phyloP scores from a whole-genome alignment of 2,113 vertebrate genomes.

The Rissa tridactyla region DNA sequence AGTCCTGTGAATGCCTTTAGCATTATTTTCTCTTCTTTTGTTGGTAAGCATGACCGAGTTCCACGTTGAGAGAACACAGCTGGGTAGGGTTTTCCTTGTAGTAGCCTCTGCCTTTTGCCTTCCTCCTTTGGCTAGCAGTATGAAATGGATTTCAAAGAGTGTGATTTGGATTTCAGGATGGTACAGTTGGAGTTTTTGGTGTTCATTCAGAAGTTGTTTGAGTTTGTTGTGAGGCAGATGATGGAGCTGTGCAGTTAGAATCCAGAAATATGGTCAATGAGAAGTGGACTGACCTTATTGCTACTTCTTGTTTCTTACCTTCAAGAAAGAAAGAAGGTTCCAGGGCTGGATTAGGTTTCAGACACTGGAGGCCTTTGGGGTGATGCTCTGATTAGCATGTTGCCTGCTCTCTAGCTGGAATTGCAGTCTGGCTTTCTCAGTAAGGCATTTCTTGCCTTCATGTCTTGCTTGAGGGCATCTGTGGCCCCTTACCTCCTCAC shows the following conservation, averaged over 20 bases:
- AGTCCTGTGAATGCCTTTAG: neutral
- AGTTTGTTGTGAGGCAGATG: neutral
- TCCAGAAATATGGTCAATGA: neutral
- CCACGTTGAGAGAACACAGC: neutral
- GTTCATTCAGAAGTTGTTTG: neutral
- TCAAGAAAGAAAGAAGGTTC: neutral
- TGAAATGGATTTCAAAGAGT: neutral
- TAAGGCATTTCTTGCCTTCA: neutral
- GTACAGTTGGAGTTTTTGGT: neutral
- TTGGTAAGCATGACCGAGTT: neutral
- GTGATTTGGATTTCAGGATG: neutral
- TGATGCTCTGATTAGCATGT: accelerated
- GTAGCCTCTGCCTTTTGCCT: neutral
- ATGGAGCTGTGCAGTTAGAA: neutral
- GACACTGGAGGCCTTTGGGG: neutral
- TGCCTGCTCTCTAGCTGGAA: neutral
- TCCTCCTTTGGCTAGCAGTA: neutral
- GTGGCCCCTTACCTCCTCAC: neutral
- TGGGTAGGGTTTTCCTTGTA: neutral
- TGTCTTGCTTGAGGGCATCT: neutral
- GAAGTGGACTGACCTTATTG: neutral
- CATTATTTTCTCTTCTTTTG: neutral
- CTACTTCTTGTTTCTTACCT: neutral
- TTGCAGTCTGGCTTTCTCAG: neutral
- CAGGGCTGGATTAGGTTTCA: neutral